Base-by-base conservation (phyloP, 2,888 invertebrate species). In the Cheilosia pagana region DNA sequence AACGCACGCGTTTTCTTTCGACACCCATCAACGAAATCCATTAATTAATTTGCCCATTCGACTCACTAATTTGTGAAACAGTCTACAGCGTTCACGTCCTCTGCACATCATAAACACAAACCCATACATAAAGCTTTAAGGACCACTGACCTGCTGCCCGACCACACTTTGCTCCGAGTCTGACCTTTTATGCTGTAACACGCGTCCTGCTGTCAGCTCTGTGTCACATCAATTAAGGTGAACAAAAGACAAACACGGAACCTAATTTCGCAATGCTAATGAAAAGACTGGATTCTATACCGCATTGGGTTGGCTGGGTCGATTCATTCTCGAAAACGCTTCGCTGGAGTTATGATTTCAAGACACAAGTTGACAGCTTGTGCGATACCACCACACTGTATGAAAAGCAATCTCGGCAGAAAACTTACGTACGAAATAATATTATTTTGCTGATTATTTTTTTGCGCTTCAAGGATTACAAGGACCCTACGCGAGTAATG, bases 401-500 rank as follows among this genome's bases (percentile, higher is more conserved):
- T 35, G 45, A 60, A 71, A 57, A 79, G 74, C 39, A 74, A 81
- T 74, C 55, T 74, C 67, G 39, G 48, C 60, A 57, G 50, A 62
- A 74, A 62, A 77, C 60, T 70, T 74, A n/a, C n/a, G 35, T 35
- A 35, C 55, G 48, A 53, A 71, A 63, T 45, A 67, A 71, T 67
- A 68, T 67, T 65, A 85, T 83, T 75, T 79, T 85, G 79, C 52
- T 70, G 79, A 85, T 85, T 85, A 79, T 85, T 79, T 79, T 78
- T 75, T 79, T 85, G 83, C 65, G 83, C 79, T 83, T 83, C 83
- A 79, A 74, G 83, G 79, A 79, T 85, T 75, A 79, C 75, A 85
- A 74, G 79, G 83, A 83, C 23, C 79, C 72, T 71, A 72, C 43
- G 48, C 55, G 53, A 63, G 35, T 48, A 65, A 28, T 68, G 12